A percentile compares a stretch with the other conserved stretches of the same genome.
These are phyloP conservation scores for Silurus aristotelis DNA, from an alignment of 2,797 vertebrate genomes.

Conservation along the genomic window DNA sequence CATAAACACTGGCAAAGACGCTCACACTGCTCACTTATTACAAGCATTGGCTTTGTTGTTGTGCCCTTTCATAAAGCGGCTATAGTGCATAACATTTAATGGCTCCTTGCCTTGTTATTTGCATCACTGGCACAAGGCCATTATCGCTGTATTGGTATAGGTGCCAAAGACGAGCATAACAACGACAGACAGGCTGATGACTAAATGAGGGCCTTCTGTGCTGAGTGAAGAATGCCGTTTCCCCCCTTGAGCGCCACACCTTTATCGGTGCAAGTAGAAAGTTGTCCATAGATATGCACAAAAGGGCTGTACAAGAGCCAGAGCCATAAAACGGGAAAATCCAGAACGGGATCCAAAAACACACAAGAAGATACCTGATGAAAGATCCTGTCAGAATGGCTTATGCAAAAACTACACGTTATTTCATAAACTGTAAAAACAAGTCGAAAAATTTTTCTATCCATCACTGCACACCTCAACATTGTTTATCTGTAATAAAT, in stretches of 20 bases:
- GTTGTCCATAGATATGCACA: background rate
- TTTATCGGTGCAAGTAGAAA: background rate
- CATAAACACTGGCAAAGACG: constrained; percentile 24
- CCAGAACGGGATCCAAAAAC: background rate
- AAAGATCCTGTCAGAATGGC: background rate
- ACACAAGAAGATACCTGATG: background rate
- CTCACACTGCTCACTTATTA: constrained; percentile 28
- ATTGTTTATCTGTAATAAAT: no score
- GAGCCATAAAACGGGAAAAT: constrained; percentile 3
- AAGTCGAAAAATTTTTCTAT: no score
- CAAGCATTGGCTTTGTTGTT: constrained; percentile 31
- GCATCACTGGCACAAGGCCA: constrained; percentile 38
- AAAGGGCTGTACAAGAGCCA: background rate
- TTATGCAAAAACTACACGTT: background rate
- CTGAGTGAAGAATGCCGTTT: constrained; percentile 5
- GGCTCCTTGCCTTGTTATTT: constrained; percentile 46
- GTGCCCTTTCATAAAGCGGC: constrained; percentile 34
- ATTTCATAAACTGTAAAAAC: background rate
- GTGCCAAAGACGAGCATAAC: constrained; percentile 32
- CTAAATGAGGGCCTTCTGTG: background rate
- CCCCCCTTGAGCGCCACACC: background rate
- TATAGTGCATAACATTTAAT: constrained; percentile 48
- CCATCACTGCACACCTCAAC: no score
- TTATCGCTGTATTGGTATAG: constrained; percentile 9
- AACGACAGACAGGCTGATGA: constrained; percentile 18